Evolutionary conservation across 2,797 vertebrate genomes (phyloP).

Genomic region (Bradypodion pumilum): DNA sequence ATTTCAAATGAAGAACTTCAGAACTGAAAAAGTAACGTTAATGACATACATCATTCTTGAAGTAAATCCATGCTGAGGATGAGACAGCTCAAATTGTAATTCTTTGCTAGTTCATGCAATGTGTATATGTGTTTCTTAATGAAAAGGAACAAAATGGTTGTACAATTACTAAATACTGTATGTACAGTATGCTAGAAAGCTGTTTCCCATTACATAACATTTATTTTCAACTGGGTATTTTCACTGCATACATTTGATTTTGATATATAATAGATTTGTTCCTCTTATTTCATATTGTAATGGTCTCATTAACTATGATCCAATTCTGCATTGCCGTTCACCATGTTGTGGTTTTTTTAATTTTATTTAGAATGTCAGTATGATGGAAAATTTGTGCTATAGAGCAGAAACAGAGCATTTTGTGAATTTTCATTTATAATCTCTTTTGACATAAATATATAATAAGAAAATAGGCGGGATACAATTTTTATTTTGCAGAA

Average conservation of each 20-base stretch:
- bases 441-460: not conserved
- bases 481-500: slow-evolving; percentile 24
- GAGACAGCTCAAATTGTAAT: slow-evolving; percentile 9
- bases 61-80: not conserved
- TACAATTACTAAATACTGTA: not conserved
- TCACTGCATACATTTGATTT: not conserved
- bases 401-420: not conserved
- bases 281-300: not conserved
- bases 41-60: slow-evolving; percentile 13
- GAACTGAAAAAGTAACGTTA: slow-evolving; percentile 2
- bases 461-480: not conserved
- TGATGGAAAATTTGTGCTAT: not conserved
- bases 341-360: slow-evolving; percentile 2
- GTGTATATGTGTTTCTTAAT: not conserved
- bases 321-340: not conserved
- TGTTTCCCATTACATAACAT: slow-evolving; percentile 22
- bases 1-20: slow-evolving; percentile 8
- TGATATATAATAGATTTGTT: slow-evolving; percentile 31
- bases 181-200: not conserved
- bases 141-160: slow-evolving; percentile 11
- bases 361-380: not conserved
- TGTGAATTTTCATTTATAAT: slow-evolving; percentile 15
- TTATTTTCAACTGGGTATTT: slow-evolving; percentile 23
- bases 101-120: not conserved
- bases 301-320: slow-evolving; percentile 2